Conservation (phyloP, 2,888 invertebrate genomes). For the Syritta pipiens region DNA sequence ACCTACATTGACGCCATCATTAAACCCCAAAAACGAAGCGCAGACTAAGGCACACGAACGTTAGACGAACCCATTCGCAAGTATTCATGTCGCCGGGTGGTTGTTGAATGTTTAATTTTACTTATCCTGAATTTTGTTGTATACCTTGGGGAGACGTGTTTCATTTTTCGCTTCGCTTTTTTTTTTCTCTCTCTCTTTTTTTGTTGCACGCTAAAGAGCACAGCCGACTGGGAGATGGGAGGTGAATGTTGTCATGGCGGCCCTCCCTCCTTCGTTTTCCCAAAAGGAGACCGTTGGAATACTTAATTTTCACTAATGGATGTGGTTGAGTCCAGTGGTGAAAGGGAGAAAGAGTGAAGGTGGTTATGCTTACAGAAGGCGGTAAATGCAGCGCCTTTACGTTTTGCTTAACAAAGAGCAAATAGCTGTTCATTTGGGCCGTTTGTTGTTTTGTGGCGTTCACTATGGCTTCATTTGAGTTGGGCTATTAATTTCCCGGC, state of each 20-base stretch:
- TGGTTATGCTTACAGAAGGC: neutral
- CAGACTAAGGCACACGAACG: neutral
- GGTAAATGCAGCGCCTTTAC: constrained; percentile 2
- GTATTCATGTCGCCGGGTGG: neutral
- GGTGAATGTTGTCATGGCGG: neutral
- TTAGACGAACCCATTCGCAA: neutral
- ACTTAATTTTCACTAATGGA: constrained; percentile 61
- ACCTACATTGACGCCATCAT: constrained; percentile 13
- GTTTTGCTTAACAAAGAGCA: constrained; percentile 8
- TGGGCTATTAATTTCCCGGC: neutral
- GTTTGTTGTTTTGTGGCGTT: constrained; percentile 14
- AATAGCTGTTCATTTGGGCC: constrained; percentile 37
- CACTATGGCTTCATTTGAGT: constrained; percentile 17
- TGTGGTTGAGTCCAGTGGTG: constrained; percentile 7
- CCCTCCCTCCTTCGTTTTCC: constrained; percentile 2
- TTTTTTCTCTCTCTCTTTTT: neutral
- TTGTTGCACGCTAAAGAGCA: too few relatives aligned
- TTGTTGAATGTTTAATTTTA: constrained; percentile 21
- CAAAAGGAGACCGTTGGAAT: constrained; percentile 22
- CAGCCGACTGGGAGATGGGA: too few relatives aligned
- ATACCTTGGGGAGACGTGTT: constrained; percentile 30
- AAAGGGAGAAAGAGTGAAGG: neutral
- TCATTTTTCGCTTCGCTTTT: neutral
- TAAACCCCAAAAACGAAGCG: neutral
- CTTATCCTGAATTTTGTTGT: constrained; percentile 13